These are phyloP conservation scores for Knipowitschia caucasica DNA, from an alignment of 2,797 vertebrate species.

Conservation along the genomic window DNA sequence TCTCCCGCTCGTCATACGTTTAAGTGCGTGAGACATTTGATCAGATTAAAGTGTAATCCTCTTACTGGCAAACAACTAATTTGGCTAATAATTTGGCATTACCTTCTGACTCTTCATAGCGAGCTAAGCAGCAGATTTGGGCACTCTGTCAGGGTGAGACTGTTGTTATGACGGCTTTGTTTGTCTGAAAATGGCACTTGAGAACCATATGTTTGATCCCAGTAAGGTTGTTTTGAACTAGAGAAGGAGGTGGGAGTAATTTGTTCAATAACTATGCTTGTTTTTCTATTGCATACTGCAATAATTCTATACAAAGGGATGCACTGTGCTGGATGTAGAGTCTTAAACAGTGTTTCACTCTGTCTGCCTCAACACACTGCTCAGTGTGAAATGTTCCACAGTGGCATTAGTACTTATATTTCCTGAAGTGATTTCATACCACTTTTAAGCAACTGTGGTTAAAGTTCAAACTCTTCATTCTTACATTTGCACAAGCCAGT, in stretches of 20 bases:
- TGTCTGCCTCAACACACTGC: too few species aligned
- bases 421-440: too few species aligned
- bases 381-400: too few species aligned
- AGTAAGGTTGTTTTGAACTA: conserved; percentile 38
- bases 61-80: conserved; percentile 77
- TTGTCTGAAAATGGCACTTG: conserved; percentile 51
- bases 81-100: conserved; percentile 72
- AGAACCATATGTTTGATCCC: conserved; percentile 53
- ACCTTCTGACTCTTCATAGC: conserved; percentile 63
- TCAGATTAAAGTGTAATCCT: conserved; percentile 70
- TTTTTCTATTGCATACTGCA: background rate
- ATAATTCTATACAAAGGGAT: background rate
- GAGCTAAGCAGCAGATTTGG: conserved; percentile 65
- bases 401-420: too few species aligned
- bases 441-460: too few species aligned
- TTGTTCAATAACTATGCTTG: background rate
- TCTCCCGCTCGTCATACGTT: conserved; percentile 33
- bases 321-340: background rate
- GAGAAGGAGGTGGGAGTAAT: background rate
- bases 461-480: too few species aligned
- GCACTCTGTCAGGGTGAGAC: conserved; percentile 54
- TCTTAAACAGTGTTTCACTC: background rate
- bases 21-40: conserved; percentile 63
- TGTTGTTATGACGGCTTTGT: conserved; percentile 54
- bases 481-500: too few species aligned